These are phyloP conservation scores for Laticauda colubrina DNA, from an alignment of 2,113 vertebrate species.

Conservation along the genomic window DNA sequence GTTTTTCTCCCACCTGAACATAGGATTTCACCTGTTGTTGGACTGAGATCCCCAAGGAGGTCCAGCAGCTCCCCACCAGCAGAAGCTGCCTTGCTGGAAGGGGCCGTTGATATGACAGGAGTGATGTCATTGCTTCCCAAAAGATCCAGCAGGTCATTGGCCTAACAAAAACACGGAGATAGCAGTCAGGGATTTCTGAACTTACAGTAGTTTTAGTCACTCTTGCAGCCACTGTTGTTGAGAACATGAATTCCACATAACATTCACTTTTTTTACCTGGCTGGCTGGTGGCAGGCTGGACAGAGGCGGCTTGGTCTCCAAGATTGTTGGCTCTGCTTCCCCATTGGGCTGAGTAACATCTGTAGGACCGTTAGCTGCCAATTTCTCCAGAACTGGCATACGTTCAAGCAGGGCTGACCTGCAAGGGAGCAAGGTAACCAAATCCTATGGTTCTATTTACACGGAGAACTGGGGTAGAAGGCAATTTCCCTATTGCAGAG, in stretches of 20 bases:
- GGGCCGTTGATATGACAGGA: slow-evolving; percentile 86
- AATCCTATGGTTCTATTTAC: neutral
- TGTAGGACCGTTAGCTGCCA: slow-evolving; percentile 88
- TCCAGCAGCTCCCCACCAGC: slow-evolving; percentile 95
- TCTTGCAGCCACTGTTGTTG: neutral
- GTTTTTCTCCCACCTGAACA: neutral
- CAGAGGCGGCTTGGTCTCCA: slow-evolving; percentile 86
- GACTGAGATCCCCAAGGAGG: slow-evolving; percentile 89
- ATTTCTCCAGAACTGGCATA: slow-evolving; percentile 99
- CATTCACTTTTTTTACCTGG: slow-evolving; percentile 75
- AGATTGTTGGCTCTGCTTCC: slow-evolving; percentile 85
- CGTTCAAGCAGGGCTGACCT: slow-evolving; percentile 93
- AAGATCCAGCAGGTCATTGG: slow-evolving; percentile 94
- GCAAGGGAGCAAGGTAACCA: slow-evolving; percentile 67
- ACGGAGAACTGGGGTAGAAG: neutral
- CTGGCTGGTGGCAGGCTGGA: slow-evolving; percentile 80
- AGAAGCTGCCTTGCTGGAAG: slow-evolving; percentile 85
- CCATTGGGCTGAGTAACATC: slow-evolving; percentile 95
- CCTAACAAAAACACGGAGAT: slow-evolving; percentile 70
- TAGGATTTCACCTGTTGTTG: slow-evolving; percentile 81
- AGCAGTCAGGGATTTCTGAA: neutral
- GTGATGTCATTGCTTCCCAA: slow-evolving; percentile 89
- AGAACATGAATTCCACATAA: neutral
- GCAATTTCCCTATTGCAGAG: neutral
- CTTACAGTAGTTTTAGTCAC: neutral